Evolutionary conservation across 2,113 vertebrate genomes (phyloP), one percentile per base, ranked within the genome.

Genomic region (Tragelaphus buxtoni): DNA sequence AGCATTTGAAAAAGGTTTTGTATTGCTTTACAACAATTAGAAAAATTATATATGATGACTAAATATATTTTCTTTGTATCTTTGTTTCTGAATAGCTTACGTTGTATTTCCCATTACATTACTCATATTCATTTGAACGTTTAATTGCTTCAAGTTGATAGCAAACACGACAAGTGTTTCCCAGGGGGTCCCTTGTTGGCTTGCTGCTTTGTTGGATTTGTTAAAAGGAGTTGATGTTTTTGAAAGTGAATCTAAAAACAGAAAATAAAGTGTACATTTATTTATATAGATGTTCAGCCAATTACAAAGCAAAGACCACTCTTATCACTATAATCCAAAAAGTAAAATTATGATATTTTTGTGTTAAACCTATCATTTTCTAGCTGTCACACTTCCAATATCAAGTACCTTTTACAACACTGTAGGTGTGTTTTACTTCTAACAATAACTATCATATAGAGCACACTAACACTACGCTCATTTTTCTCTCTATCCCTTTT

Each of bases 21-120:
- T 89, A 69, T 18, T 85, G 56, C 32, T 77, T 77, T 94, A 76
- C 24, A 81, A 92, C n/a, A 83, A n/a, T 47, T 17, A 89, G 26
- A 85, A 90, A 81, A 95, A 87, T 32, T 79, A 88, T 20, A 96
- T 74, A 30, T 18, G 30, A 74, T 35, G 39, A 88, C 49, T 92
- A 81, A 61, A 51, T 17, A 24, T 18, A 87, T 80, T 88, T 93
- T 74, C 58, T 87, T 95, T 85, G 69, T 60, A 82, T 55, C 42
- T n/a, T 94, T 84, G 65, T 60, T 79, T 55, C 35, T 39, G 65
- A 87, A 79, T 4, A 42, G 98, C 99, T 98, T 98, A 99, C 99
- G 99, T 99, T 65, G 99, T 99, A 97, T 99, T 99, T 92, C 99
- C 99, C 99, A 99, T 99, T 76, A 99, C 99, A 12, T 99, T 99